Conservation (phyloP, 2,888 invertebrate species). For the Gasteruption jaculator region DNA sequence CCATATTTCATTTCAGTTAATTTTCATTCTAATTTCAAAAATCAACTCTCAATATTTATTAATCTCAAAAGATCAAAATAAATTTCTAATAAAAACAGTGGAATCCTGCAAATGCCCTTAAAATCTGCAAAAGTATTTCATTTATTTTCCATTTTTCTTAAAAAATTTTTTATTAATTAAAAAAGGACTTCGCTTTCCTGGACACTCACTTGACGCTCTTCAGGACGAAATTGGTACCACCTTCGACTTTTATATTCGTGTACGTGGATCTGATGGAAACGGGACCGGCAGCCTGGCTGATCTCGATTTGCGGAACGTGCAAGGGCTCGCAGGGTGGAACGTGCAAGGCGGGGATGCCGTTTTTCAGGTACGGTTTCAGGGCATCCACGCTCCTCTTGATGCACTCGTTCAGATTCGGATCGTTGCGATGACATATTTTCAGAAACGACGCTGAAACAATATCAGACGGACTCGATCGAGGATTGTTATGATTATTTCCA, state of each 20-base stretch:
- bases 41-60: too few species aligned
- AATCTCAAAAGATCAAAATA: too few species aligned
- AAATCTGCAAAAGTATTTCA: not conserved
- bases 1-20: too few species aligned
- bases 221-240: conserved; percentile 62
- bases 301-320: conserved; percentile 62
- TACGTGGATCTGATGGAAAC: conserved; percentile 65
- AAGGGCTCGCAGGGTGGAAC: conserved; percentile 72
- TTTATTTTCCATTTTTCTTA: conserved; percentile 1
- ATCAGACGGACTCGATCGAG: not conserved
- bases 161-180: not conserved
- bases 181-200: not conserved
- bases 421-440: conserved; percentile 62
- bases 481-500: conserved; percentile 1
- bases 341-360: conserved; percentile 65
- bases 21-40: too few species aligned
- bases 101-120: not conserved
- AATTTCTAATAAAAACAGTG: not conserved
- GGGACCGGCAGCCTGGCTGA: conserved; percentile 67
- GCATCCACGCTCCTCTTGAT: conserved; percentile 59
- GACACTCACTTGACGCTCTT: conserved; percentile 62
- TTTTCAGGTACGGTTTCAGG: conserved; percentile 56
- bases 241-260: conserved; percentile 62
- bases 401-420: conserved; percentile 62
- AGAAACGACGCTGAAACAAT: conserved; percentile 60